phyloP scores from a whole-genome alignment of 1,140 invertebrate genomes.

The Melipona quadrifasciata region DNA sequence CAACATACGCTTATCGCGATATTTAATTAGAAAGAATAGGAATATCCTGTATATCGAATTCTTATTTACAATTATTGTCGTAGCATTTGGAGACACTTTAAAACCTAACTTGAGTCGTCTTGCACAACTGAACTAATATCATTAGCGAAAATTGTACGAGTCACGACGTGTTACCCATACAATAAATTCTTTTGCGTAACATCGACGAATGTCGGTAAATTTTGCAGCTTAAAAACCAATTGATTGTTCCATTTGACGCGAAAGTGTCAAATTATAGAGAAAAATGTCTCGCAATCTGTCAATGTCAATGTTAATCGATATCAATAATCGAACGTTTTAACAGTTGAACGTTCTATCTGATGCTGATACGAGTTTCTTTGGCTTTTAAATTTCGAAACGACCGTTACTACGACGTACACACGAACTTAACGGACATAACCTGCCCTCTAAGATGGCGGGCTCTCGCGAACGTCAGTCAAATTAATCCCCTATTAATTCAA shows the following conservation, averaged over 20 bases:
- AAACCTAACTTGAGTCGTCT: not conserved
- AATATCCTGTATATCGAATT: not conserved
- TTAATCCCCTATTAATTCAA: slow-evolving; percentile 32
- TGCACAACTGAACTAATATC: not conserved
- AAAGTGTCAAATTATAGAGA: no score
- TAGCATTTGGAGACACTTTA: not conserved
- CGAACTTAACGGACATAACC: not conserved
- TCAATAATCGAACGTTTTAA: not conserved
- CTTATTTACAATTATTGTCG: not conserved
- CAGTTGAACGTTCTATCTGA: no score
- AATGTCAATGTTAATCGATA: not conserved
- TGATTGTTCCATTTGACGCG: no score
- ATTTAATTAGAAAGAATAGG: not conserved
- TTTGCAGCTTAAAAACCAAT: not conserved
- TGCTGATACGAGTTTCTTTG: not conserved
- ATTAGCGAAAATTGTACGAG: not conserved
- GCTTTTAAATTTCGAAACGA: not conserved
- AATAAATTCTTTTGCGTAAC: not conserved
- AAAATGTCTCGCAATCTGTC: no score
- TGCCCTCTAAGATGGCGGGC: not conserved
- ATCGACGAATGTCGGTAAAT: not conserved
- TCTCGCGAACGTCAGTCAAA: not conserved
- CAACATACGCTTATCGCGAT: not conserved
- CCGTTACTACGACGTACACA: not conserved
- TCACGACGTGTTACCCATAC: not conserved